These are phyloP conservation scores for Pogonocichla stellata DNA, from an alignment of 2,113 vertebrate genomes.

Conservation along the genomic window DNA sequence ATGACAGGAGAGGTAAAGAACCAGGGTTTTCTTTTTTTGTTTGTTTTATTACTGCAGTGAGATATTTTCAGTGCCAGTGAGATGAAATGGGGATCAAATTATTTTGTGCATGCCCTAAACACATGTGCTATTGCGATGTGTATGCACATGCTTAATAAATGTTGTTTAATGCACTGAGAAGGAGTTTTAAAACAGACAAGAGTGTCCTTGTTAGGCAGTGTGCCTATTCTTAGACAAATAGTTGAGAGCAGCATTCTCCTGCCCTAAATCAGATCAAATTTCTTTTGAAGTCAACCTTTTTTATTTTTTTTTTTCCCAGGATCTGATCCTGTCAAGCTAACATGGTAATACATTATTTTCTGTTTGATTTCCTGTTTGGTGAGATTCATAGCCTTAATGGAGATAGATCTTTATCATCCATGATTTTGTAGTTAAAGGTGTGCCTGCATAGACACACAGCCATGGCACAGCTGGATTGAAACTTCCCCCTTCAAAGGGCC, in stretches of 20 bases:
- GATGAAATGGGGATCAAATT: background rate
- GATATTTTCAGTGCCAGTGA: background rate
- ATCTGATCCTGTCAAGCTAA: background rate
- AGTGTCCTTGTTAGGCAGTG: background rate
- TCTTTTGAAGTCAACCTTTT: background rate
- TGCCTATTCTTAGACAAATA: conserved; percentile 51
- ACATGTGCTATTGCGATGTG: background rate
- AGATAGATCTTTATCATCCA: background rate
- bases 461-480: background rate
- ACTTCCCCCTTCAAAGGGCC: background rate
- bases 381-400: background rate
- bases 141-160: background rate
- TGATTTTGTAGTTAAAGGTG: background rate
- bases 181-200: background rate
- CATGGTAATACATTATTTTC: background rate
- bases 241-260: conserved; percentile 25
- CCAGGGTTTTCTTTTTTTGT: background rate
- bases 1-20: conserved; percentile 74
- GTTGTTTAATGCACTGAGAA: background rate
- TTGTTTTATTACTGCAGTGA: background rate
- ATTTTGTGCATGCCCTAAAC: conserved; percentile 3
- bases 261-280: conserved; percentile 38
- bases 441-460: background rate
- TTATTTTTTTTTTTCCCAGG: background rate
- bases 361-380: conserved; percentile 22